Conservation (phyloP, 1,140 invertebrate species). For the Colletes latitarsis region DNA sequence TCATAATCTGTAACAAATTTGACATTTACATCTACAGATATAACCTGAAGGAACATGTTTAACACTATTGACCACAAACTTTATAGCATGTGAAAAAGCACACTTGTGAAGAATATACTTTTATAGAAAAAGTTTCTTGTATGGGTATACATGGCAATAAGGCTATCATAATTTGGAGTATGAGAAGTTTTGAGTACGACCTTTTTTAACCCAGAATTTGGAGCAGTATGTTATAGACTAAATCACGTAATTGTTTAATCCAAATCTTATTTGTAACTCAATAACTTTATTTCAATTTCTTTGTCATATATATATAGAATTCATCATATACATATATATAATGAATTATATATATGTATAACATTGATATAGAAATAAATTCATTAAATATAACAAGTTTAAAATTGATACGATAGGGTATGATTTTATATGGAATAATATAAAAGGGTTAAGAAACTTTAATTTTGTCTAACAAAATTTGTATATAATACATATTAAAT, state of each 20-base stretch:
- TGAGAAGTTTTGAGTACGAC: not conserved
- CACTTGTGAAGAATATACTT: not conserved
- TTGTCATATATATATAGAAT: not conserved
- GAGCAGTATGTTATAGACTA: conserved; percentile 5
- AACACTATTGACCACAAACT: conserved; percentile 2
- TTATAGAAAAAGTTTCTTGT: not conserved
- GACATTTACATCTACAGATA: conserved; percentile 39
- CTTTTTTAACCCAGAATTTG: not conserved
- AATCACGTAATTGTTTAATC: conserved; percentile 28
- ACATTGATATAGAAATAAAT: not conserved
- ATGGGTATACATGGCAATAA: conserved; percentile 3
- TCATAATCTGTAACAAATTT: conserved; percentile 39
- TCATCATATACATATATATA: no score
- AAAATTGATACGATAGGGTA: not conserved
- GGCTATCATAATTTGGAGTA: conserved; percentile 5
- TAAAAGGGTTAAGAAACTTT: not conserved
- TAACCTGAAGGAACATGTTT: conserved; percentile 37
- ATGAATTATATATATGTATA: not conserved
- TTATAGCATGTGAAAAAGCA: not conserved
- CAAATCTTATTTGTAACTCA: not conserved
- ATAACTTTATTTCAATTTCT: not conserved
- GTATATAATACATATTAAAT: no score
- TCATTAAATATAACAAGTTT: not conserved
- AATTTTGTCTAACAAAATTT: not conserved
- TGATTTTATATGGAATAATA: not conserved